Evolutionary conservation across 2,888 invertebrate genomes (phyloP).

Genomic region (Caenorhabditis drosophilae): DNA sequence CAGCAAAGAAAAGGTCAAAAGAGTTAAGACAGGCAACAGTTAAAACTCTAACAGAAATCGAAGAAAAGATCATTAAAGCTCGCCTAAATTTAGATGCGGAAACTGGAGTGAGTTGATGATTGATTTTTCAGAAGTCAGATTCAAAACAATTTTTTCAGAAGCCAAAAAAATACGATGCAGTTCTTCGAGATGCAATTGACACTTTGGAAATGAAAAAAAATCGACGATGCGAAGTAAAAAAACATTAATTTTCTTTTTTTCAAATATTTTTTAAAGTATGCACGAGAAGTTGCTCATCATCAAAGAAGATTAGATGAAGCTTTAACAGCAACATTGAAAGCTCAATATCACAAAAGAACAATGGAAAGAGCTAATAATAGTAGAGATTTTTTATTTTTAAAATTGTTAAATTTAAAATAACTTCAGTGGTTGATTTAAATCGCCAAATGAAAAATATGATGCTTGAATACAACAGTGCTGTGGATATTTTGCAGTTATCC

Average conservation of each 20-base stretch:
- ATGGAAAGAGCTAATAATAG: slow-evolving; percentile 9
- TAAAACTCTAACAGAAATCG: not conserved
- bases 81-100: slow-evolving; percentile 1
- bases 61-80: not conserved
- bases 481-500: slow-evolving; percentile 21
- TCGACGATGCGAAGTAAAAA: not conserved
- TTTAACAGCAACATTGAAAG: not conserved
- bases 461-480: slow-evolving; percentile 12
- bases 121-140: not conserved
- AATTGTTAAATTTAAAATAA: not conserved
- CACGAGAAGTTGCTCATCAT: slow-evolving; percentile 4
- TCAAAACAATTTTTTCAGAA: slow-evolving; percentile 1
- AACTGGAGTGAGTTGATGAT: not conserved
- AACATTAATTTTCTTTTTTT: no score
- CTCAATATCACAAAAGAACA: slow-evolving; percentile 11
- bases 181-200: slow-evolving; percentile 3
- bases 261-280: no score
- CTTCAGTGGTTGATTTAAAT: not conserved
- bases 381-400: not conserved
- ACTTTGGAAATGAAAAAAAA: slow-evolving; percentile 1
- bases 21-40: not conserved
- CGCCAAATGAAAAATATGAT: slow-evolving; percentile 7
- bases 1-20: not conserved
- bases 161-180: slow-evolving; percentile 1
- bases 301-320: slow-evolving; percentile 12